Conservation (phyloP, 1,140 invertebrate species). For the Archivesica marissinica region DNA sequence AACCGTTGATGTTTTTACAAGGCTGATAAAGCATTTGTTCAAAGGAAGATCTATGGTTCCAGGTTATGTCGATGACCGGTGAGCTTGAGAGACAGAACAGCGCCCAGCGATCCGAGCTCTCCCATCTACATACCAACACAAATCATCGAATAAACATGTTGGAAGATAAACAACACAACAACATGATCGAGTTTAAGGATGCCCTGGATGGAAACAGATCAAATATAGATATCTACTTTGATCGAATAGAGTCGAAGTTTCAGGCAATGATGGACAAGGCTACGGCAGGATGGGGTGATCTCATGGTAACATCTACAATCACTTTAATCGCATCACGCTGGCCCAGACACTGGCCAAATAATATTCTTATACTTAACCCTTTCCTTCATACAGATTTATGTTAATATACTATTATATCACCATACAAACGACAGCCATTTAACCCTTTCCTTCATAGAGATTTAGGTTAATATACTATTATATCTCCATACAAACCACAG, state of each 20-base stretch:
- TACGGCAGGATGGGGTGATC: conserved; percentile 64
- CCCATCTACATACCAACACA: conserved; percentile 75
- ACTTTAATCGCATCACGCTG: neutral
- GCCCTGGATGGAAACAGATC: conserved; percentile 64
- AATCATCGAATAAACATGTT: conserved; percentile 75
- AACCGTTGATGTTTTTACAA: too few relatives aligned
- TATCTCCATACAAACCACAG: too few relatives aligned
- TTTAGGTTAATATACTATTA: too few relatives aligned
- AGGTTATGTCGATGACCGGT: conserved; percentile 73
- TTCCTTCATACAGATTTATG: too few relatives aligned
- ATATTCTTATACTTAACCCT: too few relatives aligned
- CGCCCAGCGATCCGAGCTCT: conserved; percentile 73
- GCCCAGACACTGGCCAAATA: neutral
- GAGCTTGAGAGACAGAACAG: conserved; percentile 75
- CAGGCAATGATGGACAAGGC: conserved; percentile 74
- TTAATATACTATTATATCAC: too few relatives aligned
- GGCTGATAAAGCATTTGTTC: too few relatives aligned
- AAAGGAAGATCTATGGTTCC: conserved; percentile 41
- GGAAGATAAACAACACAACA: conserved; percentile 72
- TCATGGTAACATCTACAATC: conserved; percentile 74
- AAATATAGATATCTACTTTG: conserved; percentile 71
- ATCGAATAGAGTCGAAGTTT: conserved; percentile 77
- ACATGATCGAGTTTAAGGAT: conserved; percentile 75
- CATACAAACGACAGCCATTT: too few relatives aligned
- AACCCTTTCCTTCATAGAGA: too few relatives aligned